These are phyloP conservation scores for Oryzias melastigma DNA, from an alignment of 2,113 vertebrate species.

Conservation along the genomic window DNA sequence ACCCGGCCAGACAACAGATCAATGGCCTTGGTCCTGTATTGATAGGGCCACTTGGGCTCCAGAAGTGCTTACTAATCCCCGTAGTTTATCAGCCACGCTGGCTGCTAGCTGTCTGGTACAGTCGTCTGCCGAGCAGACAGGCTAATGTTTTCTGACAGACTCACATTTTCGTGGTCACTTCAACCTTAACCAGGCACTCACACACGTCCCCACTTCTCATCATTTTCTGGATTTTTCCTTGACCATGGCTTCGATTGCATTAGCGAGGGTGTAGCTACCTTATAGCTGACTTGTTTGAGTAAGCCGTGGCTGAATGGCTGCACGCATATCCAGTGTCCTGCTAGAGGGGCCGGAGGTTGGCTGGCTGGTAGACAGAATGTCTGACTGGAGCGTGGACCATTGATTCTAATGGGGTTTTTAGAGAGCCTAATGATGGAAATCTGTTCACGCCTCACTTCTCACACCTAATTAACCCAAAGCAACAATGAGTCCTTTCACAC, in stretches of 20 bases:
- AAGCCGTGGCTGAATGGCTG: slow-evolving; percentile 68
- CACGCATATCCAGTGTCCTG: slow-evolving; percentile 86
- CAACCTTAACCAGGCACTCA: slow-evolving; percentile 25
- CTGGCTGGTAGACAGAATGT: slow-evolving; percentile 83
- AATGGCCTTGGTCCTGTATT: slow-evolving; percentile 85
- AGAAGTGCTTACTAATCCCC: slow-evolving; percentile 82
- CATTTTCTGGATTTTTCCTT: slow-evolving; percentile 41
- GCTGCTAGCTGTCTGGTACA: slow-evolving; percentile 54
- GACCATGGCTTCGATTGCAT: slow-evolving; percentile 84
- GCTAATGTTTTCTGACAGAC: slow-evolving; percentile 31
- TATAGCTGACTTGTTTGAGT: slow-evolving; percentile 72
- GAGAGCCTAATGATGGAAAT: slow-evolving; percentile 86
- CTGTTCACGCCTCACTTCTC: slow-evolving; percentile 92
- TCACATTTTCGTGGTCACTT: slow-evolving; percentile 19
- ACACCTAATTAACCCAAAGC: slow-evolving; percentile 82
- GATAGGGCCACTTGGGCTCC: slow-evolving; percentile 81
- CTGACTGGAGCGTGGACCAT: slow-evolving; percentile 88
- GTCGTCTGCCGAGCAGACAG: slow-evolving; percentile 41
- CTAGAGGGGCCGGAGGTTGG: slow-evolving; percentile 64
- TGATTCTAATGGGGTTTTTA: slow-evolving; percentile 93
- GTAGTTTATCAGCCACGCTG: slow-evolving; percentile 74
- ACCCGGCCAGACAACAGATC: slow-evolving; percentile 83
- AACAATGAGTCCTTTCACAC: slow-evolving; percentile 84
- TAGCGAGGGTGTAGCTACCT: slow-evolving; percentile 73
- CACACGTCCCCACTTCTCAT: slow-evolving; percentile 42